Evolutionary conservation across 2,888 invertebrate species (phyloP).

Genomic region (Anoplius nigerrimus): DNA sequence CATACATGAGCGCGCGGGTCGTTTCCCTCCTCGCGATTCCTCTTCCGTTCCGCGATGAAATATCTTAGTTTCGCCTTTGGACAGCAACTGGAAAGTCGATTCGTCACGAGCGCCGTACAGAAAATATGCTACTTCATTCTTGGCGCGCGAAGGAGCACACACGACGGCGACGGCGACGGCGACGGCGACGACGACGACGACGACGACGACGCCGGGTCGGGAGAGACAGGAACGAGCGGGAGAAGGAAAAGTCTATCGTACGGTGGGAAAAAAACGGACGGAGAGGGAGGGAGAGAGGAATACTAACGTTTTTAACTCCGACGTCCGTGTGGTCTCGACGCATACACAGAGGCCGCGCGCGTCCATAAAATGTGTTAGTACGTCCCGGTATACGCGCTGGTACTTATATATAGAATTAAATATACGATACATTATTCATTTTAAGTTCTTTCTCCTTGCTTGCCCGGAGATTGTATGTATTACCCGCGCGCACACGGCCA

Average conservation of each 20-base stretch:
- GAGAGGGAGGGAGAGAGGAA: constrained; percentile 18
- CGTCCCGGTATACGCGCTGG: constrained; percentile 34
- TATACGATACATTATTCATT: constrained; percentile 76
- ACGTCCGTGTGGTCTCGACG: constrained; percentile 16
- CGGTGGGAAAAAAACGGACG: constrained; percentile 11
- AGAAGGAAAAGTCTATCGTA: too few species aligned
- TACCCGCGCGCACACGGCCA: constrained; percentile 26
- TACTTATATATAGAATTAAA: constrained; percentile 72
- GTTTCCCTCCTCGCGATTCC: constrained; percentile 1
- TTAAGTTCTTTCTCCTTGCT: constrained; percentile 74
- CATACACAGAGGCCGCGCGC: constrained; percentile 6
- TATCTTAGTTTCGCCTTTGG: constrained; percentile 52
- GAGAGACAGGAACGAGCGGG: constrained; percentile 21
- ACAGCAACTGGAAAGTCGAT: constrained; percentile 68
- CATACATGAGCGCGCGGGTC: constrained; percentile 33
- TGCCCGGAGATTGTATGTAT: constrained; percentile 66
- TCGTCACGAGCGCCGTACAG: constrained; percentile 71
- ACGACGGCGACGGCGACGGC: constrained; percentile 33
- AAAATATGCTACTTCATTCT: constrained; percentile 72
- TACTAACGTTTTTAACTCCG: constrained; percentile 39
- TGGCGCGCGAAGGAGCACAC: constrained; percentile 43
- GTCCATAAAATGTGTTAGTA: constrained; percentile 3
- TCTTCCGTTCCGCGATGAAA: constrained; percentile 22
- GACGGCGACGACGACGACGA: constrained; percentile 31
- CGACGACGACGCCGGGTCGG: constrained; percentile 21